Evolutionary conservation across 2,888 invertebrate species (phyloP).

Genomic region (Microdon myrmicae): DNA sequence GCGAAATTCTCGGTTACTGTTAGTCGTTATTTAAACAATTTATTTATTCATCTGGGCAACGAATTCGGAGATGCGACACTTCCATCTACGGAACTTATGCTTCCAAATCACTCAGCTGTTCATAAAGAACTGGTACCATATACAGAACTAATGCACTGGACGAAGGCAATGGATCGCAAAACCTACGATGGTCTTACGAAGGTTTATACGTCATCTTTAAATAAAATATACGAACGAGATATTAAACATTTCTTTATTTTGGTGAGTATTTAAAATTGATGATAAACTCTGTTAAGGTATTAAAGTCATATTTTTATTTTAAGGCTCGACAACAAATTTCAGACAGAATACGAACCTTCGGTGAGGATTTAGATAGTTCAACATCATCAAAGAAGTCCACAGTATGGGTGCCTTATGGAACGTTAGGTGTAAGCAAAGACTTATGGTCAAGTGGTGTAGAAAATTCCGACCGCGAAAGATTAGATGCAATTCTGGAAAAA

Average conservation of each 20-base stretch:
- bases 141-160: slow-evolving; percentile 91
- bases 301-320: neutral
- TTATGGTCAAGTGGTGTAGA: slow-evolving; percentile 74
- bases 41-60: slow-evolving; percentile 91
- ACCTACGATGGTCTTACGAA: slow-evolving; percentile 83
- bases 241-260: slow-evolving; percentile 68
- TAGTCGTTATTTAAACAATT: slow-evolving; percentile 90
- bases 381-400: slow-evolving; percentile 66
- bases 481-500: slow-evolving; percentile 81
- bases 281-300: neutral
- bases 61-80: slow-evolving; percentile 73
- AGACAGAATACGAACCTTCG: slow-evolving; percentile 63
- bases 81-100: slow-evolving; percentile 69
- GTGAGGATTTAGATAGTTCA: slow-evolving; percentile 66
- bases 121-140: slow-evolving; percentile 89
- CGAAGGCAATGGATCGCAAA: slow-evolving; percentile 85
- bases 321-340: slow-evolving; percentile 64
- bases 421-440: slow-evolving; percentile 73
- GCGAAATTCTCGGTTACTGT: slow-evolving; percentile 84
- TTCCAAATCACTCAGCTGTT: slow-evolving; percentile 81
- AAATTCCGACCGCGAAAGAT: slow-evolving; percentile 70
- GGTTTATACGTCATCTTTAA: slow-evolving; percentile 84
- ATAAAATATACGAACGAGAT: slow-evolving; percentile 90
- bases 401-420: slow-evolving; percentile 64
- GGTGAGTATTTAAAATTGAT: slow-evolving; percentile 51